A percentile compares a stretch with the other conserved stretches of the same genome.
phyloP scores from a whole-genome alignment of 2,888 invertebrate genomes.

The Leptinotarsa tumamoca region DNA sequence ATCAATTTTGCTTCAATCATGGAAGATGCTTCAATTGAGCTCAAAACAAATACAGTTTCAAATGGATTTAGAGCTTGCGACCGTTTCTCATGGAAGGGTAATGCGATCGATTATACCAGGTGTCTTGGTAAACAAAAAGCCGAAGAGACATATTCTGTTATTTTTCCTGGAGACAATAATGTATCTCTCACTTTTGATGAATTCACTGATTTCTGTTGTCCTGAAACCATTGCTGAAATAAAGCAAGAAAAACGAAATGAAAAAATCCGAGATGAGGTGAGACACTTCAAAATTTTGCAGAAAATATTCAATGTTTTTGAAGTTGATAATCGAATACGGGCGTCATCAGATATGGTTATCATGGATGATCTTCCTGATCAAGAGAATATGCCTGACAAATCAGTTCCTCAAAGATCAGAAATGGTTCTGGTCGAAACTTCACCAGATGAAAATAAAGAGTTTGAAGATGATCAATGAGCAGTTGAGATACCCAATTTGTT shows the following conservation, averaged over 20 bases:
- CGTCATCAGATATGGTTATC: background rate
- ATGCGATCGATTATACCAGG: background rate
- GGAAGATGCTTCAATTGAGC: background rate
- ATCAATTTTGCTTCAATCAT: background rate
- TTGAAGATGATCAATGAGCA: background rate
- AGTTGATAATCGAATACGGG: background rate
- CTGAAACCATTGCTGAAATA: background rate
- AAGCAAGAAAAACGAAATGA: background rate
- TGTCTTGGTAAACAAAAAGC: background rate
- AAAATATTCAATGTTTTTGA: background rate
- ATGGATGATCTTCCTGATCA: background rate
- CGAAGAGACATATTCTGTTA: background rate
- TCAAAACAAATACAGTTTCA: background rate
- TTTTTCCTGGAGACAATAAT: conserved; percentile 8
- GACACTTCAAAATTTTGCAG: background rate
- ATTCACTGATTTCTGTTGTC: background rate
- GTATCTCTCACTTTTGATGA: background rate
- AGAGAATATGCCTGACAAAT: background rate
- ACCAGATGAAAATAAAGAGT: background rate
- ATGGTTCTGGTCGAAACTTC: background rate
- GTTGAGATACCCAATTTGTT: background rate
- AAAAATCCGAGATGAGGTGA: background rate
- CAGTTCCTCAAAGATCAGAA: background rate
- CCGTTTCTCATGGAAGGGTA: background rate
- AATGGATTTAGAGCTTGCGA: background rate